Evolutionary conservation across 2,113 vertebrate species (phyloP).

Genomic region (Ia io): DNA sequence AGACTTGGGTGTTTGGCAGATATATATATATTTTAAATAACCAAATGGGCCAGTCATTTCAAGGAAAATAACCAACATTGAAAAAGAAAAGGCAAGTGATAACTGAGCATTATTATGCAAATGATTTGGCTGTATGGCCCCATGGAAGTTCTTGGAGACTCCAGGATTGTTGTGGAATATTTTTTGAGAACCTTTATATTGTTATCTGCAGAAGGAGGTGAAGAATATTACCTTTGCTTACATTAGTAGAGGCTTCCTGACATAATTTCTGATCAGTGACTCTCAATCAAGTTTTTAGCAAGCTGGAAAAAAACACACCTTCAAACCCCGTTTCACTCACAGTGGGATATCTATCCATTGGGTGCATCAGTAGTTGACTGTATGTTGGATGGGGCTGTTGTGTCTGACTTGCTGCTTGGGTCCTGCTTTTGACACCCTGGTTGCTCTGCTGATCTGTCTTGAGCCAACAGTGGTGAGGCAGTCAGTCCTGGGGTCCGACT

Average conservation of each 20-base stretch:
- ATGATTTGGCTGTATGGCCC: not conserved
- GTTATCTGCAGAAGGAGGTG: not conserved
- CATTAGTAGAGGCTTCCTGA: not conserved
- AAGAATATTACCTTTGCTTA: not conserved
- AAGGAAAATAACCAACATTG: not conserved
- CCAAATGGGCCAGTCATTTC: not conserved
- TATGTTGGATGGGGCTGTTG: fast-evolving
- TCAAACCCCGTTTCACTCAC: not conserved
- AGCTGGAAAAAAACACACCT: not conserved
- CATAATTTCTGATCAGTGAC: not conserved
- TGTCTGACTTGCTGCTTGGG: not conserved
- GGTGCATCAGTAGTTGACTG: fast-evolving
- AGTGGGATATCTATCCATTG: not conserved
- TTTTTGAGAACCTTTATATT: not conserved
- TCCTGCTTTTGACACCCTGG: no score
- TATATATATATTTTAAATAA: not conserved
- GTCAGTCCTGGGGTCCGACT: not conserved
- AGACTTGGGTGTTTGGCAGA: not conserved
- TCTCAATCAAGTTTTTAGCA: not conserved
- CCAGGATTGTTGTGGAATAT: not conserved
- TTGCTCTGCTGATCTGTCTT: not conserved
- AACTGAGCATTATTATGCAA: not conserved
- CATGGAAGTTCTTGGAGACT: not conserved
- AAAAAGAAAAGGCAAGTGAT: not conserved
- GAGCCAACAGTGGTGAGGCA: not conserved